These are phyloP conservation scores for Macrophya alboannulata DNA, from an alignment of 2,888 invertebrate species.

Conservation along the genomic window DNA sequence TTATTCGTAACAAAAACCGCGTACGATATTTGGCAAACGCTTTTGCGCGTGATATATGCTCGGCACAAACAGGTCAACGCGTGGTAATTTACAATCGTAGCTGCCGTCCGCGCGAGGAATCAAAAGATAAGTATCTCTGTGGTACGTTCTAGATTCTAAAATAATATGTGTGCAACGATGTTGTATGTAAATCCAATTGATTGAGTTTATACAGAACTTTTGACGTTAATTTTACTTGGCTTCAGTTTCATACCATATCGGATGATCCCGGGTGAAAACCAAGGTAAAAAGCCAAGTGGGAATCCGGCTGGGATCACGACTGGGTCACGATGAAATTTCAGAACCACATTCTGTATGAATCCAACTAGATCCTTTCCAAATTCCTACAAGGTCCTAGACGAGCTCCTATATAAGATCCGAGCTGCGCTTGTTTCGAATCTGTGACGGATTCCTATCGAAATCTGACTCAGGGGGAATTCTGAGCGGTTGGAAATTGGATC, in stretches of 20 bases:
- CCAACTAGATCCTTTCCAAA: not conserved
- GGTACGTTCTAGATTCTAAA: slow-evolving; percentile 2
- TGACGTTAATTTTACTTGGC: not conserved
- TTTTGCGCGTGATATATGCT: not conserved
- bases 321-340: not conserved
- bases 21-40: not conserved
- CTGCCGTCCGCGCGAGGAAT: not conserved
- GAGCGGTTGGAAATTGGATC: not conserved
- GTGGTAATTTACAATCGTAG: not conserved
- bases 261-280: not conserved
- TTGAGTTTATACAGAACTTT: not conserved
- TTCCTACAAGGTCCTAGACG: not conserved
- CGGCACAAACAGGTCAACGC: not conserved
- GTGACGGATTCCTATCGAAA: not conserved
- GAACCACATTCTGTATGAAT: not conserved
- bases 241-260: not conserved
- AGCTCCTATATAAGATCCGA: not conserved
- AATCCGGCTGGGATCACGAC: not conserved
- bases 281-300: not conserved
- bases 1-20: not conserved
- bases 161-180: not conserved
- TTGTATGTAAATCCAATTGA: not conserved
- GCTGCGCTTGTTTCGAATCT: not conserved
- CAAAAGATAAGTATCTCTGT: not conserved
- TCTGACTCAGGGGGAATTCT: not conserved